Percentiles rank a stretch among this genome's conserved stretches.
Evolutionary conservation across 2,797 vertebrate genomes (phyloP).

Genomic region (Phataginus tetradactyla): DNA sequence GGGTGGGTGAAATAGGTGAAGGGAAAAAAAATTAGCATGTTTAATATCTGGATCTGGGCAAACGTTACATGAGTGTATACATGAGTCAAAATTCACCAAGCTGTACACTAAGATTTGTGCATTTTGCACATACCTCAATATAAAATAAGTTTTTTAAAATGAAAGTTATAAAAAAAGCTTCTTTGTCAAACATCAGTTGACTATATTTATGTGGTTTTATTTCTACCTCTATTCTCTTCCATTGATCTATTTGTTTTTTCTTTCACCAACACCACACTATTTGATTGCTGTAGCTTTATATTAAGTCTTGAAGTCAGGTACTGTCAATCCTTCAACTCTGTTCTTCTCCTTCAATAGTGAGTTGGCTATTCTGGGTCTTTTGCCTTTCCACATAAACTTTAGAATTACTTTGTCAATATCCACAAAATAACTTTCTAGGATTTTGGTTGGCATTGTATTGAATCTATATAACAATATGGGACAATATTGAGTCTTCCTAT

Average conservation of each 20-base stretch:
- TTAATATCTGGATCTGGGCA: no score
- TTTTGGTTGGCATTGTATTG: not conserved
- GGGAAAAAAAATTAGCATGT: no score
- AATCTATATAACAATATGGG: not conserved
- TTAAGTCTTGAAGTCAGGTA: not conserved
- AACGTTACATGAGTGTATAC: no score
- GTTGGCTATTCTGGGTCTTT: not conserved
- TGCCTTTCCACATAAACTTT: not conserved
- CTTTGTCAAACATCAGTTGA: not conserved
- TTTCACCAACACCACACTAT: not conserved
- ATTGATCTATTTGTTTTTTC: not conserved
- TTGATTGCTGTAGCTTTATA: not conserved
- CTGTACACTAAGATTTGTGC: no score
- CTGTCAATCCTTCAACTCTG: not conserved
- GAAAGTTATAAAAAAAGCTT: no score
- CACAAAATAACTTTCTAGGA: not conserved
- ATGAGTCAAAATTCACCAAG: no score
- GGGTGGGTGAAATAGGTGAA: no score
- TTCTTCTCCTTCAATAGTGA: not conserved
- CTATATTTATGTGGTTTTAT: not conserved
- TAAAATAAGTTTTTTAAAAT: no score
- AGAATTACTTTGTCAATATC: not conserved
- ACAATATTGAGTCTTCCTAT: not conserved
- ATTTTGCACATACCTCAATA: no score
- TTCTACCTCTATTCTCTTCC: not conserved